These are phyloP conservation scores for Argentina silus DNA, from an alignment of 2,797 vertebrate genomes.

Conservation along the genomic window DNA sequence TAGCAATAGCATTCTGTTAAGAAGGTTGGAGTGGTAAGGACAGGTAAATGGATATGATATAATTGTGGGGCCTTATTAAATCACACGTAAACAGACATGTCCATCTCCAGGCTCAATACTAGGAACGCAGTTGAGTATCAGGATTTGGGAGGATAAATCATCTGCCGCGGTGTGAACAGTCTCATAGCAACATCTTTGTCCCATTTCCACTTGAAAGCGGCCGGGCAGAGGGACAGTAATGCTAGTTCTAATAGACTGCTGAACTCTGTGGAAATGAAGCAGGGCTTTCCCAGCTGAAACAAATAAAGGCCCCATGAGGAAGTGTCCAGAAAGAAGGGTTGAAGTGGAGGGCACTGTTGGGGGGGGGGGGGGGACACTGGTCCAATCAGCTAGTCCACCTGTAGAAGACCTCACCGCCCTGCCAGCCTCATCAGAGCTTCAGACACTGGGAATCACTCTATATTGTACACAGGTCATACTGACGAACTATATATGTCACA, in stretches of 20 bases:
- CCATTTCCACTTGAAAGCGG: constrained; percentile 44
- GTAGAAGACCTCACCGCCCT: constrained; percentile 39
- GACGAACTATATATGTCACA: constrained; percentile 29
- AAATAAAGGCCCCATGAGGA: constrained; percentile 9
- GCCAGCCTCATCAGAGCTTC: constrained; percentile 46
- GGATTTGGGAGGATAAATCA: background rate
- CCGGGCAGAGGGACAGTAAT: constrained; percentile 18
- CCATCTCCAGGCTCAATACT: background rate
- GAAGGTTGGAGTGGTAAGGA: no score
- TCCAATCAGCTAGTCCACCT: constrained; percentile 40
- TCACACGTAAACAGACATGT: background rate
- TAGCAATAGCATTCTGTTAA: no score
- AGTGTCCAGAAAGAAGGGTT: constrained; percentile 14
- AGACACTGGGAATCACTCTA: background rate
- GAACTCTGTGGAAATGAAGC: constrained; percentile 12
- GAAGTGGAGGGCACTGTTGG: constrained; percentile 15
- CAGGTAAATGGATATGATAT: no score
- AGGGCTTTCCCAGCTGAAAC: constrained; percentile 32
- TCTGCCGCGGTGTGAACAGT: background rate
- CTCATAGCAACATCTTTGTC: constrained; percentile 27
- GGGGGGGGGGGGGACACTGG: constrained; percentile 6
- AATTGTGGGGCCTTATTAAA: no score
- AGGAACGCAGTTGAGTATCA: background rate
- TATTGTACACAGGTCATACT: constrained; percentile 36
- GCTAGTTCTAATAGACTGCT: constrained; percentile 21